Conservation (phyloP, 2,888 invertebrate genomes). For the Polylopha cassiicola region DNA sequence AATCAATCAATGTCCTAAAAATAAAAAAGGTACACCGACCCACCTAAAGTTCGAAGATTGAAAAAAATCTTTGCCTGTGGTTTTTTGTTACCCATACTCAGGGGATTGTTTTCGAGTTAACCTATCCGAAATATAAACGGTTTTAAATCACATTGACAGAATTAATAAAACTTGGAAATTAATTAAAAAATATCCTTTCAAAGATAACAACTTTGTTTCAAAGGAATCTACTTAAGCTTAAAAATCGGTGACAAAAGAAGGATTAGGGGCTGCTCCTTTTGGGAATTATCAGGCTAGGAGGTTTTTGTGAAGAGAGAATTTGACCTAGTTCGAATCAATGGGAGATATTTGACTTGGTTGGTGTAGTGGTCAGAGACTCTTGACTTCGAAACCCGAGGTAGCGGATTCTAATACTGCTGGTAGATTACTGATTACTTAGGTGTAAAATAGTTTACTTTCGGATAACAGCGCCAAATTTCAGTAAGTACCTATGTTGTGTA, state of each 20-base stretch:
- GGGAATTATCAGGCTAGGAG: conserved; percentile 1
- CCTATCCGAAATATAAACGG: no score
- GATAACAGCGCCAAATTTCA: no score
- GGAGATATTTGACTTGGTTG: no score
- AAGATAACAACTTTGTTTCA: conserved; percentile 2
- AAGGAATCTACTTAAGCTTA: conserved; percentile 15
- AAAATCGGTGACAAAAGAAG: conserved; percentile 16
- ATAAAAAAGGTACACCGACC: conserved; percentile 70
- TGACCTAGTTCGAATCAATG: conserved; percentile 1
- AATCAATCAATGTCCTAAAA: conserved; percentile 75
- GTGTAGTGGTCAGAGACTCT: no score
- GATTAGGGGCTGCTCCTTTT: conserved; percentile 9
- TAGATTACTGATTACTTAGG: no score
- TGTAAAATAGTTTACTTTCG: no score
- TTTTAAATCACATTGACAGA: no score
- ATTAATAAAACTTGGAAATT: no score
- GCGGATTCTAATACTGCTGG: no score
- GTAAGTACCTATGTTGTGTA: no score
- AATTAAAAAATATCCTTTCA: background rate
- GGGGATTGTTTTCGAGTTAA: no score
- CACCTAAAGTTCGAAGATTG: conserved; percentile 65
- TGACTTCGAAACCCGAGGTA: no score
- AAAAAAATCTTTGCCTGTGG: conserved; percentile 47
- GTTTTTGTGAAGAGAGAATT: conserved; percentile 2
- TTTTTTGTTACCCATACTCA: conserved; percentile 22